These are phyloP conservation scores for Pelmatolapia mariae DNA, from an alignment of 2,113 vertebrate genomes.

Conservation along the genomic window DNA sequence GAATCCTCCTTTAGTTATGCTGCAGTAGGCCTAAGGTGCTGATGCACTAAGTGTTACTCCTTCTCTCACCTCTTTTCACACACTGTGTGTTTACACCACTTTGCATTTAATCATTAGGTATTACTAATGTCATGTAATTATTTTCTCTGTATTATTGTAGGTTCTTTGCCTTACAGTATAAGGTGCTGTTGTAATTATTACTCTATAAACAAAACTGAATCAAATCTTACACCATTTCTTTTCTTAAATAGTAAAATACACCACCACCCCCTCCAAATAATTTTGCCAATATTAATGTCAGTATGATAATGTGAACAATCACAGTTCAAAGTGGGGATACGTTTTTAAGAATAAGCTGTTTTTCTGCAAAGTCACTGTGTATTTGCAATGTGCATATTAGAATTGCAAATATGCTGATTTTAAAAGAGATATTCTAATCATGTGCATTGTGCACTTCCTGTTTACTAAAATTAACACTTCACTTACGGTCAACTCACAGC, in stretches of 20 bases:
- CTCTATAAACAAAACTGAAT: not conserved
- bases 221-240: not conserved
- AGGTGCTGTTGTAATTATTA: not conserved
- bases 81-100: not conserved
- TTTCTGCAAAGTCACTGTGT: not conserved
- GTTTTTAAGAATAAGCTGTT: not conserved
- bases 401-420: not conserved
- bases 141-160: not conserved
- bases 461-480: not conserved
- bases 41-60: not conserved
- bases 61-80: not conserved
- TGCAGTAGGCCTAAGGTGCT: not conserved
- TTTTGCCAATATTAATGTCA: not conserved
- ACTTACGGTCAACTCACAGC: not conserved
- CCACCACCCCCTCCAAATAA: not conserved
- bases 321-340: not conserved
- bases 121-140: not conserved
- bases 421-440: not conserved
- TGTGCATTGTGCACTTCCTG: not conserved
- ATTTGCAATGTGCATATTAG: not conserved
- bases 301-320: not conserved
- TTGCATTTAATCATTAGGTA: not conserved
- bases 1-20: not conserved
- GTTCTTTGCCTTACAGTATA: not conserved
- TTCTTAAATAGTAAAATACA: not conserved